Base-by-base conservation (phyloP, 2,888 invertebrate genomes). In the Phalangium opilio region DNA sequence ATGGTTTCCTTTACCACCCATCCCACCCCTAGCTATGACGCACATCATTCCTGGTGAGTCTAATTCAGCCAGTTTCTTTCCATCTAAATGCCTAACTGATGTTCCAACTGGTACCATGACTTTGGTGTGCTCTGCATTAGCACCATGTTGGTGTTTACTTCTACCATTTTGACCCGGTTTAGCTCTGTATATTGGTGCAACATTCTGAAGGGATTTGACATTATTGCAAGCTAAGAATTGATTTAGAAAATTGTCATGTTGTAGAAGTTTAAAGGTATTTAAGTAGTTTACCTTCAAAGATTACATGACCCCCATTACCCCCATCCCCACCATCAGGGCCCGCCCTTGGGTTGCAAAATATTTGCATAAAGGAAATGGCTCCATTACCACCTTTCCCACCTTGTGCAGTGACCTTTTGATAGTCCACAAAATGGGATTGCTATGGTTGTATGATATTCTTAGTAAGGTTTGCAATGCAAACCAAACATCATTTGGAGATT, bases 321-420 rank as follows among this genome's bases (percentile, higher is more conserved):
- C 96, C 98, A 65, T 96, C 90, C 0, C 95, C 96, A 0, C 93
- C 95, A 66, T 90, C 86, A 0, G 93, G 95, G 0, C 95, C 95
- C 0, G 87, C 96, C 48, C 73, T 75, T 53, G 90, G 91, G 60
- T 90, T 90, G 45, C 75, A 73, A 75, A 78, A 86, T 8, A 79
- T 69, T 51, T 79, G 78, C 5, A 87, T 68, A 63, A 98, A 91
- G 0, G 89, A 85, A 47, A 91, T 77, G 57, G 79, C 78, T 0
- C 98, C 98, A 69, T 95, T 78, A 0, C 98, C 98, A 0, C 98
- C 98, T 27, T 77, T 78, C 0, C 98, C 98, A 1, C 80, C 98
- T 0, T 73, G 63, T 0, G 79, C 73, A 45, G 76, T 67, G 0
- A 89, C 71, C 58, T 72, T 64, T 57, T 73, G 75, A 3, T 75